Evolutionary conservation across 2,888 invertebrate species (phyloP).

Genomic region (Stomorhina lunata): DNA sequence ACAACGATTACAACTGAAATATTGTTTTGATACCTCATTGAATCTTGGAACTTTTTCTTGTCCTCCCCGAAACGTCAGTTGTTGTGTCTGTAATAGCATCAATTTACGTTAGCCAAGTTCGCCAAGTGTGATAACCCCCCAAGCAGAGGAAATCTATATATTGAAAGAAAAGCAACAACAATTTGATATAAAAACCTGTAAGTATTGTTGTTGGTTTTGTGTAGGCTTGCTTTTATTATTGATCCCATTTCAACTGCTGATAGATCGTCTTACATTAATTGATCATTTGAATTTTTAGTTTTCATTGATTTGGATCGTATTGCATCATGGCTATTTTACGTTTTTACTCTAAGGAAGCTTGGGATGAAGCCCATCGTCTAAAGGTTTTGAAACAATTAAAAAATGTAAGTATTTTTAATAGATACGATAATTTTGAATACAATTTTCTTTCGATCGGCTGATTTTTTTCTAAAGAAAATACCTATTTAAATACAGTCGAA

Average conservation of each 20-base stretch:
- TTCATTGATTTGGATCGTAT: slow-evolving; percentile 8
- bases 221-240: slow-evolving; percentile 36
- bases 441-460: too few relatives aligned
- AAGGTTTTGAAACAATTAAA: slow-evolving; percentile 83
- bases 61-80: neutral
- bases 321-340: slow-evolving; percentile 72
- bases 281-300: slow-evolving; percentile 32
- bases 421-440: too few relatives aligned
- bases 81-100: neutral
- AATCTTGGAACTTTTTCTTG: neutral
- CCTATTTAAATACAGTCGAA: neutral
- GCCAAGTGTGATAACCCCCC: slow-evolving; percentile 61
- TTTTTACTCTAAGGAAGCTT: slow-evolving; percentile 70
- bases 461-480: too few relatives aligned
- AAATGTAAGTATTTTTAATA: slow-evolving; percentile 71
- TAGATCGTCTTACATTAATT: neutral
- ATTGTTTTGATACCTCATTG: slow-evolving; percentile 11
- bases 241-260: slow-evolving; percentile 30
- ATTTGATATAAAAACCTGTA: slow-evolving; percentile 19
- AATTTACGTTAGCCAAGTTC: slow-evolving; percentile 26
- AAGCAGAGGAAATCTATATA: slow-evolving; percentile 40
- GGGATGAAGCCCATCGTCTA: slow-evolving; percentile 81
- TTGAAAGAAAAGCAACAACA: slow-evolving; percentile 21
- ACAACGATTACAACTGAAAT: slow-evolving; percentile 10
- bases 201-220: slow-evolving; percentile 1